phyloP scores from a whole-genome alignment of 1,140 invertebrate species.

The Lepidurus apus region DNA sequence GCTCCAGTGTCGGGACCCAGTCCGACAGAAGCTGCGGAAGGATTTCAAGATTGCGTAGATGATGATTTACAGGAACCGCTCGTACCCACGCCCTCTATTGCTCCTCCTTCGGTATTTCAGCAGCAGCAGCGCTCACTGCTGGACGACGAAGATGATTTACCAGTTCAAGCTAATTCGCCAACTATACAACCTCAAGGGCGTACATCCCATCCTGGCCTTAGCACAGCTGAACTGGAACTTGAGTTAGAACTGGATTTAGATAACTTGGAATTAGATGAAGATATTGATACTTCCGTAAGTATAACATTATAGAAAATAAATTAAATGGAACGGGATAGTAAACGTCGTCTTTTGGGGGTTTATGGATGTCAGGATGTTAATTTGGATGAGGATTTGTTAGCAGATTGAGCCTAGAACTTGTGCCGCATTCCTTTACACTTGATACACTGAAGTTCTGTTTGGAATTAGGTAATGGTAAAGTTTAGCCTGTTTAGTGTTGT shows the following conservation, averaged over 20 bases:
- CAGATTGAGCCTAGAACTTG: constrained; percentile 43
- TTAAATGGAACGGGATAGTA: constrained; percentile 25
- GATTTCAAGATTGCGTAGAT: constrained; percentile 33
- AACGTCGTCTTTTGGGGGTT: constrained; percentile 46
- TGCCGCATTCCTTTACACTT: constrained; percentile 10
- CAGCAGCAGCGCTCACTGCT: constrained; percentile 36
- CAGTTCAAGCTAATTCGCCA: constrained; percentile 24
- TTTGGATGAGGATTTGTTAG: constrained; percentile 59
- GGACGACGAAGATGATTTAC: constrained; percentile 22
- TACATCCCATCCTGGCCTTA: constrained; percentile 30
- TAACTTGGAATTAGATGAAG: constrained; percentile 54
- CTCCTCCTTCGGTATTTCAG: constrained; percentile 40
- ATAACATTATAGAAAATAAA: background rate
- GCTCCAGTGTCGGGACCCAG: constrained; percentile 25
- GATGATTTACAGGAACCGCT: constrained; percentile 24
- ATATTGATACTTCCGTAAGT: constrained; percentile 54
- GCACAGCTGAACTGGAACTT: constrained; percentile 45
- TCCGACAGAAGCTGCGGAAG: constrained; percentile 34
- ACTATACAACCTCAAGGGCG: constrained; percentile 33
- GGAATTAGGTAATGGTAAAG: background rate
- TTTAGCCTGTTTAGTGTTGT: background rate
- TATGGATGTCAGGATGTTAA: constrained; percentile 49
- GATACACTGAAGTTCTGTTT: background rate
- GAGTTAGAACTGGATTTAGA: constrained; percentile 51
- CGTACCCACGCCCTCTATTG: constrained; percentile 31